A percentile compares a stretch with the other conserved stretches of the same genome.
Conservation (phyloP, 2,113 vertebrate species). For the Chaetops frenatus region DNA sequence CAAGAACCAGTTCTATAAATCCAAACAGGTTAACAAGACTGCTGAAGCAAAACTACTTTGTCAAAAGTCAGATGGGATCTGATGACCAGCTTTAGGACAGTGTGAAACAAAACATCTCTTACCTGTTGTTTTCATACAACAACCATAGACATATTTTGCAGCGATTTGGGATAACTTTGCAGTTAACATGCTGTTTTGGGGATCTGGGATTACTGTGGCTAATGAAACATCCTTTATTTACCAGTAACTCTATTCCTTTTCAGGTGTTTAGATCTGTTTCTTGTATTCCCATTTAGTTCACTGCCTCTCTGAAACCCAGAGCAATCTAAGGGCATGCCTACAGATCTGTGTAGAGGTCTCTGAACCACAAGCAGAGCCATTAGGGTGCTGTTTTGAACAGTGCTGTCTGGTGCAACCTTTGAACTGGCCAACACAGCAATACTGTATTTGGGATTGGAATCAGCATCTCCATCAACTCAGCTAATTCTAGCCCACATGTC, state of each 20-base stretch:
- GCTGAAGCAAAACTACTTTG: neutral
- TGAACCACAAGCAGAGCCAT: neutral
- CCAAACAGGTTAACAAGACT: neutral
- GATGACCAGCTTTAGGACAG: neutral
- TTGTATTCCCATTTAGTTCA: neutral
- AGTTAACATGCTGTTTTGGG: neutral
- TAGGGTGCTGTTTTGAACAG: neutral
- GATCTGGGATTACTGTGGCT: neutral
- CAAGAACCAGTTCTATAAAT: neutral
- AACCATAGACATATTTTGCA: neutral
- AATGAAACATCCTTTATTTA: neutral
- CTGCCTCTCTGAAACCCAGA: neutral
- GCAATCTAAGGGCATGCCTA: neutral
- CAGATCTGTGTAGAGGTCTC: neutral
- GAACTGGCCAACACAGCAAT: neutral
- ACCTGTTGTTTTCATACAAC: neutral
- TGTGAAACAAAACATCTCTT: neutral
- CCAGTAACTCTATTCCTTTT: neutral
- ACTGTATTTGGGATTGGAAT: neutral
- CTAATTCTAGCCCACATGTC: neutral
- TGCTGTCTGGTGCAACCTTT: neutral
- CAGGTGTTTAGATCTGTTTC: neutral
- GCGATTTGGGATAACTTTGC: neutral
- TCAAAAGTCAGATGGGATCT: neutral
- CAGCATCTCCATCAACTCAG: neutral